Evolutionary conservation across 2,113 vertebrate species (phyloP).

Genomic region (Tragulus kanchil): DNA sequence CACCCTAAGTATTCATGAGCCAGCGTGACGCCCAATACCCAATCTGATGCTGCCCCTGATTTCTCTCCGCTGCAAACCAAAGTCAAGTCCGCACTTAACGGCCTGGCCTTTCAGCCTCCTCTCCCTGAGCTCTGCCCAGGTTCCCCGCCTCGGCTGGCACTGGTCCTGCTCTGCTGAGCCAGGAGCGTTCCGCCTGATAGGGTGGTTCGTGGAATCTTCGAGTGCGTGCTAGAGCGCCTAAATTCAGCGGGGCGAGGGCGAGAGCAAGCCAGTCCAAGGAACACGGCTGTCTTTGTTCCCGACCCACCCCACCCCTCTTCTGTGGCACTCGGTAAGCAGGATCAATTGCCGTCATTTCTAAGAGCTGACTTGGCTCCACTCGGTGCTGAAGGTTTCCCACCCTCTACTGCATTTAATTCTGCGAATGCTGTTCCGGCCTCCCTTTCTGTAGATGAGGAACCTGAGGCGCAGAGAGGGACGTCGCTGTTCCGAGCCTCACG

Average conservation of each 20-base stretch:
- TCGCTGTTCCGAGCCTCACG: too few species aligned
- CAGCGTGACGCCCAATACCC: neutral
- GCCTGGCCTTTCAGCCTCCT: neutral
- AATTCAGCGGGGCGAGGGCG: neutral
- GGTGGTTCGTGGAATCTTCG: neutral
- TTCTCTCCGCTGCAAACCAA: neutral
- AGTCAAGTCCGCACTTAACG: neutral
- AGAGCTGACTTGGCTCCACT: too few species aligned
- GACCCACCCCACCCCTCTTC: neutral
- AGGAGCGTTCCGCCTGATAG: neutral
- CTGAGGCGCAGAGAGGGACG: too few species aligned
- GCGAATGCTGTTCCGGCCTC: too few species aligned
- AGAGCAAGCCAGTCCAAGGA: neutral
- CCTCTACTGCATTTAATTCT: too few species aligned
- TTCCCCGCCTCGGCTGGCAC: neutral
- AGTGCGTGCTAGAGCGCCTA: neutral
- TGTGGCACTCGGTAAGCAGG: neutral
- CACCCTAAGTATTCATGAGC: neutral
- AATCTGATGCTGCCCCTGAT: too few species aligned
- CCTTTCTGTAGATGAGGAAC: too few species aligned
- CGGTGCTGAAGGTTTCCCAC: too few species aligned
- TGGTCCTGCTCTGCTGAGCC: neutral
- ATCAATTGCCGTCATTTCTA: too few species aligned
- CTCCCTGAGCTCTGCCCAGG: neutral
- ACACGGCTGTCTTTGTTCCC: neutral